Evolutionary conservation across 2,888 invertebrate species (phyloP).

Genomic region (Diloba caeruleocephala): DNA sequence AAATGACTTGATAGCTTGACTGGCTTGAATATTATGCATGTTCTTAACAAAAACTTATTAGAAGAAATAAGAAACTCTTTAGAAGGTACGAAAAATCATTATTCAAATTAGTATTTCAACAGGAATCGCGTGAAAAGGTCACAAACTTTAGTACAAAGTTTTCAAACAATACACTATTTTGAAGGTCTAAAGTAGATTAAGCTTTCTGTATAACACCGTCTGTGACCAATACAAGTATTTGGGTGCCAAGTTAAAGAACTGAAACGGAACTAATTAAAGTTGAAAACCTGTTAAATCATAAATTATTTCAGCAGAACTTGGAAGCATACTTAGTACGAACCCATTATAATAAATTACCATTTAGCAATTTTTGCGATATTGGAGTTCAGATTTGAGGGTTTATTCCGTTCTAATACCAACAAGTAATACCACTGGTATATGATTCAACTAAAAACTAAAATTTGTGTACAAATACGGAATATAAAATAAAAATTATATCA

Average conservation of each 20-base stretch:
- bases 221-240: constrained; percentile 51
- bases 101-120: constrained; percentile 47
- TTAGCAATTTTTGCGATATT: background rate
- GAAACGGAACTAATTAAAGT: constrained; percentile 43
- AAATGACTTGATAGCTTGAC: too few species aligned
- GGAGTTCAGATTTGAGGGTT: background rate
- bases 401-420: too few species aligned
- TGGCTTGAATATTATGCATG: too few species aligned
- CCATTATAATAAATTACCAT: constrained; percentile 5
- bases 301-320: constrained; percentile 19
- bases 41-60: too few species aligned
- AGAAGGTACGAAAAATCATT: constrained; percentile 37
- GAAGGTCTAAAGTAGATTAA: constrained; percentile 44
- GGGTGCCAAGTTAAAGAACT: constrained; percentile 27
- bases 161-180: constrained; percentile 31
- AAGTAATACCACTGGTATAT: too few species aligned
- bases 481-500: too few species aligned
- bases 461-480: too few species aligned
- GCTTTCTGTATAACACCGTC: constrained; percentile 45
- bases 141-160: constrained; percentile 35
- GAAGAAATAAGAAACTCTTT: constrained; percentile 25
- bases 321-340: background rate
- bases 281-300: constrained; percentile 21
- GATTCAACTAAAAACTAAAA: too few species aligned
- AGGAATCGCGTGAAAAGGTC: constrained; percentile 41